These are phyloP conservation scores for Drosophila robusta DNA, from an alignment of 2,888 invertebrate genomes.

Conservation along the genomic window DNA sequence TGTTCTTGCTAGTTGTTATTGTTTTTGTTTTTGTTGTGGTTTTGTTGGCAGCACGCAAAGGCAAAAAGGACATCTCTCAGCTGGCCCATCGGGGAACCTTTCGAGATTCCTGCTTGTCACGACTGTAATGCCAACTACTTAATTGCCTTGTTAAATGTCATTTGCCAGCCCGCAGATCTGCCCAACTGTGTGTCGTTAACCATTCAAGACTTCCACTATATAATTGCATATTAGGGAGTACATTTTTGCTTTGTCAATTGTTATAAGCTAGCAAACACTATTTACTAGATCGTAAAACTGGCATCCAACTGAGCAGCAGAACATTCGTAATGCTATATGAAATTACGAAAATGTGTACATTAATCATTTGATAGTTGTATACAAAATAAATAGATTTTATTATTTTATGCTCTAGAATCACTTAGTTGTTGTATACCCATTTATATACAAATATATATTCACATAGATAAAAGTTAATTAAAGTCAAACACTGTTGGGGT, in stretches of 20 bases:
- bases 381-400: neutral
- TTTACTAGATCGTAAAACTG: neutral
- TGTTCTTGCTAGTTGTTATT: conserved; percentile 11
- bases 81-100: conserved; percentile 37
- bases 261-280: conserved; percentile 1
- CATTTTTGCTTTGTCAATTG: conserved; percentile 35
- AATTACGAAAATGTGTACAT: too few species aligned
- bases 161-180: conserved; percentile 41
- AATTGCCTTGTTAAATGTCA: conserved; percentile 64
- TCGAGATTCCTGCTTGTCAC: conserved; percentile 52
- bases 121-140: conserved; percentile 47
- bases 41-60: conserved; percentile 51
- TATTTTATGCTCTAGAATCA: too few species aligned
- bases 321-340: too few species aligned
- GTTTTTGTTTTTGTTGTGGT: conserved; percentile 25
- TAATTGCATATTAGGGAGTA: conserved; percentile 27
- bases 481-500: too few species aligned
- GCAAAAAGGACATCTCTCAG: conserved; percentile 48
- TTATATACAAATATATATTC: too few species aligned
- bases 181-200: conserved; percentile 35
- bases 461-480: too few species aligned
- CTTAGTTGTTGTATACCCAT: too few species aligned
- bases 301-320: neutral
- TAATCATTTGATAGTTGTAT: too few species aligned
- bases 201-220: conserved; percentile 18